Conservation (phyloP, 2,888 invertebrate species). For the Phalera bucephala region DNA sequence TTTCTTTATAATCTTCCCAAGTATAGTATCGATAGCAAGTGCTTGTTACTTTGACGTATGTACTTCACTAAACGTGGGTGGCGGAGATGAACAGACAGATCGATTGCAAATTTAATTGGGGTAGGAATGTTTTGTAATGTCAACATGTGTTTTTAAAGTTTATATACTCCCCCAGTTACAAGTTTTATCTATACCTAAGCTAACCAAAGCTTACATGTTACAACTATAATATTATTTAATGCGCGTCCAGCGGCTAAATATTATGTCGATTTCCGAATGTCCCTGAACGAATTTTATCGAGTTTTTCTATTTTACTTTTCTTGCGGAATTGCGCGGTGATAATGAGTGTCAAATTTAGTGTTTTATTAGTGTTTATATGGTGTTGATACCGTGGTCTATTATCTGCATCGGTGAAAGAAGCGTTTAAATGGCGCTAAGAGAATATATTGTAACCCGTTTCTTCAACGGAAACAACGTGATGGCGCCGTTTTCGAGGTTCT, state of each 20-base stretch:
- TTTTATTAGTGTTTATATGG: constrained; percentile 55
- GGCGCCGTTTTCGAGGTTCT: constrained; percentile 71
- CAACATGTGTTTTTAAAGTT: constrained; percentile 48
- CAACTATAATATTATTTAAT: constrained; percentile 10
- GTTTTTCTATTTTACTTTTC: constrained; percentile 30
- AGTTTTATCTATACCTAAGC: too few relatives aligned
- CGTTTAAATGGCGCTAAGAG: constrained; percentile 49
- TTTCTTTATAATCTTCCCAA: constrained; percentile 2
- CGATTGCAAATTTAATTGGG: constrained; percentile 45
- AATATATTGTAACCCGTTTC: constrained; percentile 44
- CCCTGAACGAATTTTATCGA: constrained; percentile 25
- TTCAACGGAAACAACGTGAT: constrained; percentile 59
- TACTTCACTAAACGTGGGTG: constrained; percentile 20
- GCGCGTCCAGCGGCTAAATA: constrained; percentile 11
- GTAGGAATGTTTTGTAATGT: constrained; percentile 64
- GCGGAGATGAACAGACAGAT: constrained; percentile 24
- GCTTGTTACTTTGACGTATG: neutral
- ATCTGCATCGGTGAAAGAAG: constrained; percentile 25
- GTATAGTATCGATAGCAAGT: constrained; percentile 9
- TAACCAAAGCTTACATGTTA: too few relatives aligned
- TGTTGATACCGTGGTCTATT: constrained; percentile 33
- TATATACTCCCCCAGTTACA: neutral
- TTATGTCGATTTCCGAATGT: constrained; percentile 21
- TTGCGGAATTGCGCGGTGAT: constrained; percentile 56
- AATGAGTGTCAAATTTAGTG: constrained; percentile 80